Base-by-base conservation (phyloP, 2,888 invertebrate species). In the Oscheius onirici region DNA sequence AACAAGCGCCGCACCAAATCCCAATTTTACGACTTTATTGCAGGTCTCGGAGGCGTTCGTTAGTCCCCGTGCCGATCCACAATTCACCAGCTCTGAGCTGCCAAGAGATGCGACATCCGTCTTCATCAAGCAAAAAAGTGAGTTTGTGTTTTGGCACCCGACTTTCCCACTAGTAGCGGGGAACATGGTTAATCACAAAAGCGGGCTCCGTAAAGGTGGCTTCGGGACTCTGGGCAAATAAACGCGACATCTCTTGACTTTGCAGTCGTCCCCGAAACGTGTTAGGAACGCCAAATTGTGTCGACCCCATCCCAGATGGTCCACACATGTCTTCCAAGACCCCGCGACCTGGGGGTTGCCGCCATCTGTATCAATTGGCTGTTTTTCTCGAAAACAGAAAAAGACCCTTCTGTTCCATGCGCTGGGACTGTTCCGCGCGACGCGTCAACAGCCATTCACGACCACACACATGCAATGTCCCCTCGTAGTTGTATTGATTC, bases 401-500 rank as follows among this genome's bases (percentile, higher is more conserved):
- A 15, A 55, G 6, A 13, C 26, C 26, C 26, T 8, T 55, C 6
- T 26, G n/a, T 28, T 55, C 55, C 28, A 10, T 43, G 49, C 63
- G 34, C 63, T 46, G 34, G 28, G 55, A 49, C 63, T 46, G 63
- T 63, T 63, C 49, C 46, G 44, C 34, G 20, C 60, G 43, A 26
- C 63, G 17, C 63, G 63, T 63, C 63, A 63, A 63, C 63, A 63
- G 46, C 49, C 49, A 49, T 63, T 63, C 63, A 63, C 63, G 46
- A 63, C 63, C 49, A 46, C 46, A 60, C 61, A 63, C 63, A 63
- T 49, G 49, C 60, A 60, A 43, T 41, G 60, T 49, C n/a, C n/a
- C n/a, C 61, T 61, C 61, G 44, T 61, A 28, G 40, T 34, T 34
- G 34, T 58, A 63, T 63, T 49, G 63, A 63, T 63, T 49, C 41